A percentile compares a stretch with the other conserved stretches of the same genome.
phyloP scores from a whole-genome alignment of 2,797 vertebrate species.

The Myotis vivesi region DNA sequence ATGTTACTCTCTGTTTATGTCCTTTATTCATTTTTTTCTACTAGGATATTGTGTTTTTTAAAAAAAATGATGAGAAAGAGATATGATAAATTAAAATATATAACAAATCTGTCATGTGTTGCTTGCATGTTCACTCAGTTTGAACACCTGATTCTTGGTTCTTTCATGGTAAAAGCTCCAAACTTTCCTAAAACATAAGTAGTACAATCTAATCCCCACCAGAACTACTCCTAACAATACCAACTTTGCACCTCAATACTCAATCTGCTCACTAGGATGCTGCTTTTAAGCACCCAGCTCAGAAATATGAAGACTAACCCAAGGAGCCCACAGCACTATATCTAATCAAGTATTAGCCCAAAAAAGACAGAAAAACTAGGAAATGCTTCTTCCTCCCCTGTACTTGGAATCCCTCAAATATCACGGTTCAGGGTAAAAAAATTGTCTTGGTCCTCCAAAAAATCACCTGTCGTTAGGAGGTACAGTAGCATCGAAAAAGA shows the following conservation, averaged over 20 bases:
- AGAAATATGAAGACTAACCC: background rate
- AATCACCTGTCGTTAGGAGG: background rate
- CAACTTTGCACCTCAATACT: background rate
- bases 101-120: background rate
- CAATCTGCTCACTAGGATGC: background rate
- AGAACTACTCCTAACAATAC: constrained; percentile 17
- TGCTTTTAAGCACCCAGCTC: constrained; percentile 29
- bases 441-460: constrained; percentile 27
- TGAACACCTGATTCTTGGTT: constrained; percentile 18
- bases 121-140: background rate
- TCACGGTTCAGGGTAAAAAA: background rate
- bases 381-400: background rate
- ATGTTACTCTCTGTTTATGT: background rate
- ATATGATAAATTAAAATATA: background rate
- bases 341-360: background rate
- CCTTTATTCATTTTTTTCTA: background rate
- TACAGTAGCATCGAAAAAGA: background rate
- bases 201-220: background rate
- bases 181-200: background rate
- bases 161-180: constrained; percentile 22
- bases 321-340: background rate
- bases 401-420: constrained; percentile 34
- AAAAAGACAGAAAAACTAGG: constrained; percentile 34
- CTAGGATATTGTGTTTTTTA: background rate
- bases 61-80: background rate